Evolutionary conservation across 2,113 vertebrate species (phyloP).

Genomic region (Cyphomyrus plagiostoma): DNA sequence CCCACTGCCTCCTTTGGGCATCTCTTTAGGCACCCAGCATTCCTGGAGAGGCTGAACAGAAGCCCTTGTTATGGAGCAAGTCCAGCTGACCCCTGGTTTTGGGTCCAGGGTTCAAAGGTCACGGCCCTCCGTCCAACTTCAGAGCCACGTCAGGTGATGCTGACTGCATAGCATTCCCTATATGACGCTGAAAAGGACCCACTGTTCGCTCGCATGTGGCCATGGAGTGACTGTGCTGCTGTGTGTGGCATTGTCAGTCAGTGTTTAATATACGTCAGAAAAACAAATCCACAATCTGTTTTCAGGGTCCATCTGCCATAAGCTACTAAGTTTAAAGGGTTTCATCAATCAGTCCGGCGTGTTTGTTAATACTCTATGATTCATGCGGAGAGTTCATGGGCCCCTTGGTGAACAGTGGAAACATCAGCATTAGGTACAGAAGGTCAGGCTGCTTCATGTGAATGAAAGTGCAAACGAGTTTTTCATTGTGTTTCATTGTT

Average conservation of each 20-base stretch:
- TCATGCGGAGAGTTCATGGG: not conserved
- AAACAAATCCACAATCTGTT: not conserved
- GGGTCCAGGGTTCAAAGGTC: constrained; percentile 63
- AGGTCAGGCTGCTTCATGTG: not conserved
- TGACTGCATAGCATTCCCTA: constrained; percentile 67
- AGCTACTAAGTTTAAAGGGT: not conserved
- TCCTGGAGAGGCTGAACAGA: constrained; percentile 65
- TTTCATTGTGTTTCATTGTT: not conserved
- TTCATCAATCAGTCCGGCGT: not conserved
- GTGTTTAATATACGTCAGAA: not conserved
- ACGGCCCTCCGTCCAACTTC: constrained; percentile 63
- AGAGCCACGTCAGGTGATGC: constrained; percentile 71
- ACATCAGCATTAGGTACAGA: not conserved
- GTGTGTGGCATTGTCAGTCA: not conserved
- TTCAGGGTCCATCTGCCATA: not conserved
- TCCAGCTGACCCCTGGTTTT: constrained; percentile 61
- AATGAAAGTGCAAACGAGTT: not conserved
- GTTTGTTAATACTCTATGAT: not conserved
- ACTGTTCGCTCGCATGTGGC: constrained; percentile 17
- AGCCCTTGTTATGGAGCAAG: constrained; percentile 69
- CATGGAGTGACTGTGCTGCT: not conserved
- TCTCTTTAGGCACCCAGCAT: constrained; percentile 69
- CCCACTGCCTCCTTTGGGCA: constrained; percentile 32
- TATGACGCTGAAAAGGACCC: constrained; percentile 47
- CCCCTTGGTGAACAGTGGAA: not conserved